Evolutionary conservation across 2,888 invertebrate genomes (phyloP), one percentile per base, ranked within the genome.

Genomic region (Orchesellides sinensis): DNA sequence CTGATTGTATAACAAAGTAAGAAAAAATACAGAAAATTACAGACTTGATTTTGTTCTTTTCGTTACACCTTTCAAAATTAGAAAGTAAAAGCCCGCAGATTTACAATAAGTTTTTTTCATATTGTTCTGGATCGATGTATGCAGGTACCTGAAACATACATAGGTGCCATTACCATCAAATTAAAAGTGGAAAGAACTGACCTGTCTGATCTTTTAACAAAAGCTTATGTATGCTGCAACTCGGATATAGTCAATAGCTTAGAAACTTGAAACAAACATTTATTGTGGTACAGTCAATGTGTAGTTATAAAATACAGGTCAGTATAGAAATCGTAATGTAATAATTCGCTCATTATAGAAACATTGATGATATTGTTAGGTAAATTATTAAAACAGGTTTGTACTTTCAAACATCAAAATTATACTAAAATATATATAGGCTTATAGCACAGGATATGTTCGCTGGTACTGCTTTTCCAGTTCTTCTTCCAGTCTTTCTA

Each of bases 401-500:
- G 32, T 10, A 32, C 32, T 6, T 32, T 32, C 40, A 21, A 52
- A 19, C 19, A 52, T 10, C 1, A 10, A n/a, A 52, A 10, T 52
- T 17, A 52, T 52, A 52, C 8, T 17, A 21, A 52, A 10, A 10
- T 52, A 40, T n/a, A 17, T 19, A 52, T 17, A 52, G 10, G 14
- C 2, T 83, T 81, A 87, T 0, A 87, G 72, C 2, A 84, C 78
- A 17, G 87, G 87, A 49, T 83, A 86, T 3, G 85, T 85, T 56
- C 83, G 83, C 49, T 84, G 61, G 69, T 87, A 87, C 40, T 83
- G 85, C 23, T 69, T 74, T 54, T 86, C 85, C 59, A 87, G 45
- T 56, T 87, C 87, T 25, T 72, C 85, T 52, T 87, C 87, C 65
- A 87, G 65, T 12, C 77, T 68, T 23, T 84, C 72, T 10, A 87